Percentiles rank a stretch among this genome's conserved stretches.
phyloP scores from a whole-genome alignment of 2,113 vertebrate genomes.

The Malurus elegans region DNA sequence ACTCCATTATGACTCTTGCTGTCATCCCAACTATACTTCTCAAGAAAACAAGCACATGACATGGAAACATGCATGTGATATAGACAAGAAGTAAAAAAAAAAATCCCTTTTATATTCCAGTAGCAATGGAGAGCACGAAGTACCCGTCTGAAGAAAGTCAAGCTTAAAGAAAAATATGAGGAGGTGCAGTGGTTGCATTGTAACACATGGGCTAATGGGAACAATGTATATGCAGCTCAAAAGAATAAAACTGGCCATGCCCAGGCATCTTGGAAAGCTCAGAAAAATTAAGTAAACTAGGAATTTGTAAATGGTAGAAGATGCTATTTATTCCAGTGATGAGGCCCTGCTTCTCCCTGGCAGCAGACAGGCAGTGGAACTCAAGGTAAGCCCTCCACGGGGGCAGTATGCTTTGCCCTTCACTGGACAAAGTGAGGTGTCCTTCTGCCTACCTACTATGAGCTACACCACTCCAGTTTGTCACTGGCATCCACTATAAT shows the following conservation, averaged over 20 bases:
- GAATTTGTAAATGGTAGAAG: background rate
- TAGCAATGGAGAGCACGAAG: background rate
- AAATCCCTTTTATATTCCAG: background rate
- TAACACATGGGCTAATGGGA: background rate
- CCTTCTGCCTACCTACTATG: background rate
- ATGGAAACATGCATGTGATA: background rate
- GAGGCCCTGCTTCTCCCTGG: background rate
- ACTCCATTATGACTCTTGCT: background rate
- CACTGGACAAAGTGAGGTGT: background rate
- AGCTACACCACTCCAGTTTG: background rate
- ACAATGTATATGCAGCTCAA: background rate
- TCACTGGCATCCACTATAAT: background rate
- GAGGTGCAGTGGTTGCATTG: background rate
- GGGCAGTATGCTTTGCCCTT: background rate
- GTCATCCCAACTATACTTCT: background rate
- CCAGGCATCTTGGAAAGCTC: background rate
- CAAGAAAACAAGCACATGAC: background rate
- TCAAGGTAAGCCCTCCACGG: background rate
- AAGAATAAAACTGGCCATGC: background rate
- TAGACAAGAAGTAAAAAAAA: background rate
- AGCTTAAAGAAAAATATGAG: background rate
- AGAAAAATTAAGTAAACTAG: background rate
- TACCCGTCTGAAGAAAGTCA: background rate
- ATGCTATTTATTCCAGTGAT: background rate
- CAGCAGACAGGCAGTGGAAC: background rate